Evolutionary conservation across 2,888 invertebrate species (phyloP), one percentile per base, ranked within the genome.

Genomic region (Rhopalosiphum nymphaeae): DNA sequence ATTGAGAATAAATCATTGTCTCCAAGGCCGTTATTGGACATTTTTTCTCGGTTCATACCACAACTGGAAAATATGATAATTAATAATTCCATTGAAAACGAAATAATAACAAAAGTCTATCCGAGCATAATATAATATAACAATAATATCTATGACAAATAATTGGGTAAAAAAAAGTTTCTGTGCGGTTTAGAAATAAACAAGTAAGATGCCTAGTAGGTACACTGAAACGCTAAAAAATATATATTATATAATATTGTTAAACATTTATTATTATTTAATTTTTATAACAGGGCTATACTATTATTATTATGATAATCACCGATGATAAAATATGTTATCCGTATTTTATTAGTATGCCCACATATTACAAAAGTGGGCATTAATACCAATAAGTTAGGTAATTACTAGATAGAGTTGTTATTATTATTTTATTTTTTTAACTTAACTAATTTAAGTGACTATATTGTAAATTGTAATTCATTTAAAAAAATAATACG

Each of bases 1-100:
- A 92, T 92, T 92, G 61, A 67, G 46, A 92, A 87, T 87, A 67
- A 92, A 88, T 92, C 87, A 49, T 88, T 92, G 92, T 92, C 92
- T 42, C 61, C 92, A 92, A 92, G 92, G 92, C 57, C 25, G n/a
- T 42, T 49, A 26, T 91, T 57, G 42, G 44, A 85, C 56, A 36
- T 86, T 86, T 57, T 91, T 91, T 56, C 21, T 53, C n/a, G 44
- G 86, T 36, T 21, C 13, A 56, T 91, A 44, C 36, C 86, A 87
- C 86, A 46, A 87, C 46, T 61, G 61, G 67, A 92, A 87, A 87
- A 92, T 87, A 92, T 87, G 46, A 92, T 87, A 86, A 92, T 92
- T 92, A 86, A 92, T 61, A 87, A 87, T 92, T 78, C 29, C 53
- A 53, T 78, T 53, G 78, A 42, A 42, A 57, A 57, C 11, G 25